Evolutionary conservation across 2,888 invertebrate species (phyloP).

Genomic region (Artemia sinica): DNA sequence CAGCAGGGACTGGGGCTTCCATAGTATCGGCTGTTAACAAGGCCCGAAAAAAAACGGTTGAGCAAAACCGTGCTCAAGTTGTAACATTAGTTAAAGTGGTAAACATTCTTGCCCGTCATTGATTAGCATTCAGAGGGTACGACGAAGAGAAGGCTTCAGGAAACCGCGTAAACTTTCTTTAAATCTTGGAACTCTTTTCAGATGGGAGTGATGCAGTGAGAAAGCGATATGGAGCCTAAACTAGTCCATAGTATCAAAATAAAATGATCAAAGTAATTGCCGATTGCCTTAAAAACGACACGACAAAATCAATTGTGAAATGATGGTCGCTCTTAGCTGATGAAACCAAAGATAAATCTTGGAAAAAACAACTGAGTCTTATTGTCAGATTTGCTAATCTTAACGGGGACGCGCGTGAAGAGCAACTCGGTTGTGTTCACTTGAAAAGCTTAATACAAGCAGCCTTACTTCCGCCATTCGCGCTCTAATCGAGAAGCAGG

Average conservation of each 20-base stretch:
- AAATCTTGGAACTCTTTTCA: constrained; percentile 20
- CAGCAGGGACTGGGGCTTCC: background rate
- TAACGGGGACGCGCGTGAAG: constrained; percentile 16
- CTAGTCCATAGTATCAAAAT: constrained; percentile 20
- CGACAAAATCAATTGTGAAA: constrained; percentile 6
- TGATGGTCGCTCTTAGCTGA: constrained; percentile 20
- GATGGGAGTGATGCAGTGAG: background rate
- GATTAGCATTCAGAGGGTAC: constrained; percentile 22
- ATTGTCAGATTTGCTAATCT: constrained; percentile 19
- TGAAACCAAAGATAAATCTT: constrained; percentile 21
- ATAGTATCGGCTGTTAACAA: background rate
- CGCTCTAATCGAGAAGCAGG: background rate
- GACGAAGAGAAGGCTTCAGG: constrained; percentile 16
- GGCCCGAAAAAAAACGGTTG: background rate
- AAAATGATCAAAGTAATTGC: constrained; percentile 20
- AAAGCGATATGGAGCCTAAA: background rate
- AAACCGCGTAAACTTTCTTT: constrained; percentile 22
- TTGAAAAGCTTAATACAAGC: constrained; percentile 10
- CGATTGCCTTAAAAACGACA: constrained; percentile 9
- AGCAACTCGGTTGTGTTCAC: background rate
- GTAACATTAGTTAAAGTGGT: constrained; percentile 19
- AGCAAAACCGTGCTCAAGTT: constrained; percentile 4
- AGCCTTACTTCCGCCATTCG: constrained; percentile 12
- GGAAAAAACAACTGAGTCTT: constrained; percentile 21
- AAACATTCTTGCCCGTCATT: constrained; percentile 21